Conservation (phyloP, 2,797 vertebrate genomes). For the Bovichtus diacanthus region DNA sequence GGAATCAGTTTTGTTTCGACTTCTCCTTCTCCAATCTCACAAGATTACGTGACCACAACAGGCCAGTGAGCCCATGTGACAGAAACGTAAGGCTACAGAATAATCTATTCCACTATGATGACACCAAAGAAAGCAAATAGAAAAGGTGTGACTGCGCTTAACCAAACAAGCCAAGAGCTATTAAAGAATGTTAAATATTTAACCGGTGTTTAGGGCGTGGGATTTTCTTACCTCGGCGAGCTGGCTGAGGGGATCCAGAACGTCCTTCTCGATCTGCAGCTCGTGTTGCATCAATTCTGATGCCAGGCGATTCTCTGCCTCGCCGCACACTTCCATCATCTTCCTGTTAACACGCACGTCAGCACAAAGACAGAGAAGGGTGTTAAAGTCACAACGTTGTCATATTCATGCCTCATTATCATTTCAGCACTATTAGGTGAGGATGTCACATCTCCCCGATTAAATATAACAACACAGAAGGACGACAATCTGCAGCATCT, state of each 20-base stretch:
- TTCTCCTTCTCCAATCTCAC: conserved; percentile 6
- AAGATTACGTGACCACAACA: neutral
- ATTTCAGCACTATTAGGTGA: neutral
- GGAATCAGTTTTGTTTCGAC: conserved; percentile 23
- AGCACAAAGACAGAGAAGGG: neutral
- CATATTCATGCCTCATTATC: conserved; percentile 15
- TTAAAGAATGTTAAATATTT: conserved; percentile 17
- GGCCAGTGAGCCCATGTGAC: neutral
- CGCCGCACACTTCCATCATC: conserved; percentile 96
- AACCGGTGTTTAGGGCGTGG: neutral
- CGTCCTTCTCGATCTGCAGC: conserved; percentile 93
- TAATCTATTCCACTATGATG: neutral
- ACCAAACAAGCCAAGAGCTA: conserved; percentile 3
- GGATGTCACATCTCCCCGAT: conserved; percentile 4
- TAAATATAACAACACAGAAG: conserved; percentile 9
- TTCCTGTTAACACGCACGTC: conserved; percentile 84
- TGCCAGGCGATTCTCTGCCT: conserved; percentile 94
- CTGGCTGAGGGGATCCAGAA: conserved; percentile 91
- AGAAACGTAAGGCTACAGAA: neutral
- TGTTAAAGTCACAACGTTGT: conserved; percentile 9
- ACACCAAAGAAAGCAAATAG: conserved; percentile 11
- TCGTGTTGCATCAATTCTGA: conserved; percentile 94
- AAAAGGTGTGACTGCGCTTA: neutral
- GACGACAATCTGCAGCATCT: conserved; percentile 17
- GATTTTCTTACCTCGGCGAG: conserved; percentile 91